Conservation (phyloP, 2,888 invertebrate genomes). For the Punctoribates punctum region DNA sequence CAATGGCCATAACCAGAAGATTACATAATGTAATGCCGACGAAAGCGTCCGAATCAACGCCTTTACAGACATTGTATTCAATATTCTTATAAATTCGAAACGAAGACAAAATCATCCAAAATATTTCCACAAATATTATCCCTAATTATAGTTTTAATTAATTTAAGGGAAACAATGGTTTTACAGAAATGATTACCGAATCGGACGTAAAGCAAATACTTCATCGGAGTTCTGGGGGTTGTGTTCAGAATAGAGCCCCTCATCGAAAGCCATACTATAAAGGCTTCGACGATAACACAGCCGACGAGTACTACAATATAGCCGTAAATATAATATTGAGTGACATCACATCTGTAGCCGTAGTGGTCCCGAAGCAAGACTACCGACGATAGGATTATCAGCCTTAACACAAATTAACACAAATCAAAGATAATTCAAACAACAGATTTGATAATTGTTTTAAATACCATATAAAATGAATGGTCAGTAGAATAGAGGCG, state of each 20-base stretch:
- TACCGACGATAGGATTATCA: background rate
- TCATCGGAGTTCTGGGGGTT: conserved; percentile 68
- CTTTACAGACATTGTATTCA: too few species aligned
- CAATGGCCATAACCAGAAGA: conserved; percentile 60
- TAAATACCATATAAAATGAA: conserved; percentile 74
- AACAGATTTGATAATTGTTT: too few species aligned
- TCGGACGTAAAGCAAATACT: conserved; percentile 72
- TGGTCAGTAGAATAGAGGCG: conserved; percentile 68
- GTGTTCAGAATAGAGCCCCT: conserved; percentile 71
- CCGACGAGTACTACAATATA: conserved; percentile 62
- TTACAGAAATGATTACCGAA: conserved; percentile 63
- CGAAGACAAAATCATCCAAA: conserved; percentile 69
- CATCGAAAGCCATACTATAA: conserved; percentile 70
- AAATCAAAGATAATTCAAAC: too few species aligned
- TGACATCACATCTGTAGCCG: conserved; percentile 52
- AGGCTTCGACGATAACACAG: conserved; percentile 62
- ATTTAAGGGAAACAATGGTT: background rate
- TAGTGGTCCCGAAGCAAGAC: conserved; percentile 43
- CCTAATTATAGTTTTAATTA: conserved; percentile 58
- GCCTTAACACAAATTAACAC: background rate
- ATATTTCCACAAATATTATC: conserved; percentile 68
- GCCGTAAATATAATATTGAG: conserved; percentile 60
- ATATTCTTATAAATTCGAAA: too few species aligned
- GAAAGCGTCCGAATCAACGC: conserved; percentile 67
- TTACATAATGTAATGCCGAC: conserved; percentile 73